A percentile compares a stretch with the other conserved stretches of the same genome.
phyloP scores from a whole-genome alignment of 2,113 vertebrate species.

The Lanius ludovicianus region DNA sequence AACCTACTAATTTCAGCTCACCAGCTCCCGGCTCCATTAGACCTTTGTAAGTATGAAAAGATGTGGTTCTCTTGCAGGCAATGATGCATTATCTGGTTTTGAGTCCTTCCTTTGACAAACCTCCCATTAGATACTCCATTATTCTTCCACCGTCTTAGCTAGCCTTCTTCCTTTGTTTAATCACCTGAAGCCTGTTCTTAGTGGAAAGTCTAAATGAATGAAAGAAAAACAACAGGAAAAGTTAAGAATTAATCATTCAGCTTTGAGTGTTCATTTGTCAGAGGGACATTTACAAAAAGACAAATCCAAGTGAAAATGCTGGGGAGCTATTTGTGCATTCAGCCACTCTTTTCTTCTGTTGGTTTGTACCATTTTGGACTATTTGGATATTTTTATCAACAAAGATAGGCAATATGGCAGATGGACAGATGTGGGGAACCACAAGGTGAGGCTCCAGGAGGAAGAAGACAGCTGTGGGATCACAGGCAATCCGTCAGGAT shows the following conservation, averaged over 20 bases:
- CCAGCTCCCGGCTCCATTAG: neutral
- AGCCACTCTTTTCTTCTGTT: neutral
- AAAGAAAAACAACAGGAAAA: neutral
- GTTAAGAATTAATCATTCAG: neutral
- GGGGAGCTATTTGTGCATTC: neutral
- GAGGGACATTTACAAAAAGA: neutral
- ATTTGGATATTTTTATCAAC: neutral
- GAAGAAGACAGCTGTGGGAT: neutral
- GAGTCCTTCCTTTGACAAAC: neutral
- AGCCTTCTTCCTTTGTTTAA: neutral
- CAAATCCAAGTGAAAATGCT: neutral
- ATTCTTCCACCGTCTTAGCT: neutral
- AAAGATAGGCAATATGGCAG: fast-evolving
- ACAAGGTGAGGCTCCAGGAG: conserved; percentile 24
- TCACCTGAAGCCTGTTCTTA: neutral
- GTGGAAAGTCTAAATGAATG: neutral
- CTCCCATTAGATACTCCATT: neutral
- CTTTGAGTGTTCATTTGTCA: neutral
- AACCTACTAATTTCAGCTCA: neutral
- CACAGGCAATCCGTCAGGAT: neutral
- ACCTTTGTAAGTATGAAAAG: neutral
- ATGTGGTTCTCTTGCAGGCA: neutral
- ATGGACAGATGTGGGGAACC: neutral
- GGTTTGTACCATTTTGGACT: neutral
- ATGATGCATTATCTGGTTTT: neutral